These are phyloP conservation scores for Morone saxatilis DNA, from an alignment of 2,113 vertebrate species.

Conservation along the genomic window DNA sequence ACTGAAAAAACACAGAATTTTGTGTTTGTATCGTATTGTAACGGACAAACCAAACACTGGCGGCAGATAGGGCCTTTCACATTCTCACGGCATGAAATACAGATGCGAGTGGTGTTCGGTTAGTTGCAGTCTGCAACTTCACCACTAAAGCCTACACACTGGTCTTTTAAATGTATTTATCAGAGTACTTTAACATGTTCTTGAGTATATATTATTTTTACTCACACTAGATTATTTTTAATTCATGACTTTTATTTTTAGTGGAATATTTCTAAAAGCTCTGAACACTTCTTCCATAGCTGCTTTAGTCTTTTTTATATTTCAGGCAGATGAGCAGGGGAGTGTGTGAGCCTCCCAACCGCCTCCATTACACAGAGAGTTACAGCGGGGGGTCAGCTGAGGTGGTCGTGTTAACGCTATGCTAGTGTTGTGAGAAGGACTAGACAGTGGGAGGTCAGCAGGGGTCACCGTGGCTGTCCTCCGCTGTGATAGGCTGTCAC, in stretches of 20 bases:
- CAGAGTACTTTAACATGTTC: background rate
- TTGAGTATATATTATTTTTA: background rate
- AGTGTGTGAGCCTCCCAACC: conserved; percentile 29
- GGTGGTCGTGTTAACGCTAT: conserved; percentile 75
- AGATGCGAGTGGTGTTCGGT: too few relatives aligned
- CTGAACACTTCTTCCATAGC: background rate
- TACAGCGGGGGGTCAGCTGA: conserved; percentile 60
- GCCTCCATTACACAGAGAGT: conserved; percentile 41
- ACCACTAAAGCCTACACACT: too few relatives aligned
- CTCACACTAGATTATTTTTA: background rate
- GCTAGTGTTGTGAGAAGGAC: conserved; percentile 80
- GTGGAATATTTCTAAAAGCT: conserved; percentile 10
- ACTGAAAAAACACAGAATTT: background rate
- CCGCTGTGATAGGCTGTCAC: conserved; percentile 84
- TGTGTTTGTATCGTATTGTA: too few relatives aligned
- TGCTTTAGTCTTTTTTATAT: conserved; percentile 15
- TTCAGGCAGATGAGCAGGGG: conserved; percentile 22
- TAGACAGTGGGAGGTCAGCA: conserved; percentile 80
- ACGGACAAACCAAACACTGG: too few relatives aligned
- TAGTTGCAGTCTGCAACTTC: too few relatives aligned
- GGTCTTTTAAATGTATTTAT: too few relatives aligned
- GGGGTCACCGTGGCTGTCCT: conserved; percentile 81
- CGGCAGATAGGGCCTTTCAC: too few relatives aligned
- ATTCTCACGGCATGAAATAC: too few relatives aligned
- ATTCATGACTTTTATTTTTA: conserved; percentile 4